Evolutionary conservation across 2,888 invertebrate species (phyloP).

Genomic region (Caenorhabditis virilis): DNA sequence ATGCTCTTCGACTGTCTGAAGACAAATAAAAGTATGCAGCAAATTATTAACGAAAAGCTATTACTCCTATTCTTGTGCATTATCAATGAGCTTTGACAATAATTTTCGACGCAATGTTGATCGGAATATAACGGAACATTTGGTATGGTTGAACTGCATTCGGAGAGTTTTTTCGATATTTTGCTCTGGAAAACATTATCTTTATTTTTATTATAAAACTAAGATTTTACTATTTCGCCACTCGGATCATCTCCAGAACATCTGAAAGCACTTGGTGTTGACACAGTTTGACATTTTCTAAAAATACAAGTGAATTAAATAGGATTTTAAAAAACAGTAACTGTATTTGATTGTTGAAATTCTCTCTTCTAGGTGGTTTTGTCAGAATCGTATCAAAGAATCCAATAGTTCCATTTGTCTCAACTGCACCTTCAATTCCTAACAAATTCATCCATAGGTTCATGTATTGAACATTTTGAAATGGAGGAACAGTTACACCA

Average conservation of each 20-base stretch:
- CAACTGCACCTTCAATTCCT: slow-evolving; percentile 34
- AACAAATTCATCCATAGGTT: slow-evolving; percentile 52
- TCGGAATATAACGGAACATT: slow-evolving; percentile 26
- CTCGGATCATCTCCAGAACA: slow-evolving; percentile 9
- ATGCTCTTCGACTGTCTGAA: background rate
- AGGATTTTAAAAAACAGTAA: background rate
- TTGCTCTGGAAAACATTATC: background rate
- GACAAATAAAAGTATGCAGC: background rate
- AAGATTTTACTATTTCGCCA: background rate
- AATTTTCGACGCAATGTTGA: slow-evolving; percentile 34
- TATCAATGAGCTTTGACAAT: slow-evolving; percentile 37
- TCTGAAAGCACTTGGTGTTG: slow-evolving; percentile 8
- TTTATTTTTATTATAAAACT: background rate
- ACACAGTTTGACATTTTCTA: slow-evolving; percentile 21
- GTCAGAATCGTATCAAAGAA: slow-evolving; percentile 40
- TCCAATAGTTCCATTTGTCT: slow-evolving; percentile 62
- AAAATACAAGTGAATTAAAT: background rate
- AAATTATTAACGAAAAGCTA: background rate
- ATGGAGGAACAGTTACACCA: slow-evolving; percentile 46
- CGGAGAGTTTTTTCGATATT: background rate
- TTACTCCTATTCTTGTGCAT: slow-evolving; percentile 6
- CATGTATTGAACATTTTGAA: slow-evolving; percentile 64
- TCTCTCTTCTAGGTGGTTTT: slow-evolving; percentile 13
- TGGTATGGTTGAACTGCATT: slow-evolving; percentile 10
- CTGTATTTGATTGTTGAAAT: slow-evolving; percentile 10